phyloP scores from a whole-genome alignment of 2,797 vertebrate species.

The Linurgus olivaceus region DNA sequence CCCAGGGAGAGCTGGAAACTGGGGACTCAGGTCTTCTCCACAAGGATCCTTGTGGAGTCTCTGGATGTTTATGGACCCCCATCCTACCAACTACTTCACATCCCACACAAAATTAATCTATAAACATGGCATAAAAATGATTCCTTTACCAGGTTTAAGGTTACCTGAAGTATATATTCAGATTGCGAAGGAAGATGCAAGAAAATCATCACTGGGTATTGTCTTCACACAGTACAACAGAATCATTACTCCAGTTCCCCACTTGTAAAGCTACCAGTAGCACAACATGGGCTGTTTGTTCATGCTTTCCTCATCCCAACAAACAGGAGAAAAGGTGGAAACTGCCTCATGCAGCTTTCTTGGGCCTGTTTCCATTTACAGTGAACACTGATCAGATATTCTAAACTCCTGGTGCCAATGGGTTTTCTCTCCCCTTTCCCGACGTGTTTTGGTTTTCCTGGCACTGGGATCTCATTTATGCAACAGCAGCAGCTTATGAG shows the following conservation, averaged over 20 bases:
- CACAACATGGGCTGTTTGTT: background rate
- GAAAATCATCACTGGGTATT: background rate
- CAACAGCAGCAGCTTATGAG: background rate
- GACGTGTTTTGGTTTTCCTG: background rate
- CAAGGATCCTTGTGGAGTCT: background rate
- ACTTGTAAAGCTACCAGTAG: background rate
- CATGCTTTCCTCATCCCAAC: background rate
- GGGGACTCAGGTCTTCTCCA: background rate
- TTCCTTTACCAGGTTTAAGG: background rate
- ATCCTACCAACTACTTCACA: background rate
- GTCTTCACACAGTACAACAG: background rate
- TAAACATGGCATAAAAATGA: accelerated
- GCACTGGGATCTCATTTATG: background rate
- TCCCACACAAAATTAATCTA: background rate
- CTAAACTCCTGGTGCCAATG: background rate
- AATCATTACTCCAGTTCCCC: background rate
- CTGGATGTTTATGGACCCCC: background rate
- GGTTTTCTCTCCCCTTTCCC: background rate
- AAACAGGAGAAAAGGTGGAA: background rate
- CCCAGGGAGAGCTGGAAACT: background rate
- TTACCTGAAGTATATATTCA: background rate
- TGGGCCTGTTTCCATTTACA: background rate
- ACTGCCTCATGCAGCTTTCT: background rate
- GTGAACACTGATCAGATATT: background rate
- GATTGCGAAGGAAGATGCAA: background rate